These are phyloP conservation scores for Apodemia duryi DNA, from an alignment of 2,888 invertebrate genomes.

Conservation along the genomic window DNA sequence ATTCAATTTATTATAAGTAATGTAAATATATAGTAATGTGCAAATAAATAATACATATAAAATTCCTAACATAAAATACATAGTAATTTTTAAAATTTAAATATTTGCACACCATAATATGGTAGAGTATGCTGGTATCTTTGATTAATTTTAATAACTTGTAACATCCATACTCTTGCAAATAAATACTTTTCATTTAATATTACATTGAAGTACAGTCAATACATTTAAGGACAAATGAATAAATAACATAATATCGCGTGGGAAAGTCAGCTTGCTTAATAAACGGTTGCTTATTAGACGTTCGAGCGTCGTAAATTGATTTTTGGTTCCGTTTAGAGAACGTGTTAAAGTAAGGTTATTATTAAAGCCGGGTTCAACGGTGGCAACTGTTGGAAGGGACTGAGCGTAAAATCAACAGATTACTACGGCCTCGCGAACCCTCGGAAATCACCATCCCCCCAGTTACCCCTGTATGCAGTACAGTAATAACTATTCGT, in stretches of 20 bases:
- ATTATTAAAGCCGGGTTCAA: constrained; percentile 66
- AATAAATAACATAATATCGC: constrained; percentile 20
- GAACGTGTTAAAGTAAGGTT: constrained; percentile 65
- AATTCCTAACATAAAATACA: too few relatives aligned
- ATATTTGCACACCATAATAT: too few relatives aligned
- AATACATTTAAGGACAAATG: background rate
- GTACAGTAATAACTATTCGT: constrained; percentile 60
- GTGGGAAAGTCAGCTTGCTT: constrained; percentile 27
- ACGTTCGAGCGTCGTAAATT: constrained; percentile 41
- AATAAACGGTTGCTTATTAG: constrained; percentile 49
- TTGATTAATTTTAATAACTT: too few relatives aligned
- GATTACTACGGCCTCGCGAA: constrained; percentile 61
- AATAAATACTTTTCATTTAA: background rate
- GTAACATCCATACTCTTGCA: too few relatives aligned
- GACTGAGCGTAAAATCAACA: constrained; percentile 76
- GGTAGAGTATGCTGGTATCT: too few relatives aligned
- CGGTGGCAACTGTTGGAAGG: constrained; percentile 44
- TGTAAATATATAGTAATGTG: too few relatives aligned
- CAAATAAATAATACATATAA: too few relatives aligned
- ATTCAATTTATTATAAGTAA: too few relatives aligned
- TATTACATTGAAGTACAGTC: background rate
- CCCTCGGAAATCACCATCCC: constrained; percentile 44
- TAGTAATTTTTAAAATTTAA: too few relatives aligned
- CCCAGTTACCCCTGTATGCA: constrained; percentile 53
- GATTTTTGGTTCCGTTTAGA: constrained; percentile 50